A percentile compares a stretch with the other conserved stretches of the same genome.
Evolutionary conservation across 2,888 invertebrate genomes (phyloP).

Genomic region (Brachypalpus laphriformis): DNA sequence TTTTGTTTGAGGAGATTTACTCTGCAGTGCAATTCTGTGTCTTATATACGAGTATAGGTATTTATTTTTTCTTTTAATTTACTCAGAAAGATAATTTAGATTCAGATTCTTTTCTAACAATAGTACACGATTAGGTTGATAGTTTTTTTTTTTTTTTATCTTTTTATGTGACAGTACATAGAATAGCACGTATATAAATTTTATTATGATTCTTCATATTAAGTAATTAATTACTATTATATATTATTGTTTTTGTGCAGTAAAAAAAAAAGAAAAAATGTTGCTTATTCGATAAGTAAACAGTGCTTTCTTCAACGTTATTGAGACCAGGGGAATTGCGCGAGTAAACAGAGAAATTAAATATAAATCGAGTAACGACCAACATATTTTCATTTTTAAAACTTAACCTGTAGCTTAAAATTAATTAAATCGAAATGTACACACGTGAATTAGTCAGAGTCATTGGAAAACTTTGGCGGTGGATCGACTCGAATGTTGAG

Average conservation of each 20-base stretch:
- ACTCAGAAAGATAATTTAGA: not conserved
- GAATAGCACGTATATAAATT: conserved; percentile 9
- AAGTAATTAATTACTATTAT: conserved; percentile 33
- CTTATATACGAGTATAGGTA: not conserved
- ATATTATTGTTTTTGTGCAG: conserved; percentile 28
- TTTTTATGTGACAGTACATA: not conserved
- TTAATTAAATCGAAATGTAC: not conserved
- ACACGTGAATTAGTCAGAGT: conserved; percentile 85
- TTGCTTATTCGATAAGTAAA: conserved; percentile 80
- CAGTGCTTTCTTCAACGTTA: conserved; percentile 77
- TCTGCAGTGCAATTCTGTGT: not conserved
- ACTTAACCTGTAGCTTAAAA: conserved; percentile 7
- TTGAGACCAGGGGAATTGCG: conserved; percentile 14
- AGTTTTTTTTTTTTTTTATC: conserved; percentile 17
- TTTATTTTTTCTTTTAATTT: not conserved
- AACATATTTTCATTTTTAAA: not conserved
- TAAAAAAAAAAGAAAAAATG: too few relatives aligned
- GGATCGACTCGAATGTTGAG: conserved; percentile 90
- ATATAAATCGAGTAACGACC: not conserved
- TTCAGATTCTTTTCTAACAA: conserved; percentile 6
- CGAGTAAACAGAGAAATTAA: not conserved
- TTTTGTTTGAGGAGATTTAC: not conserved
- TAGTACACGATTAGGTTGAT: conserved; percentile 10
- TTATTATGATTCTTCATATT: not conserved
- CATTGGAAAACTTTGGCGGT: conserved; percentile 90